These are phyloP conservation scores for Chiroxiphia lanceolata DNA, from an alignment of 2,797 vertebrate species.

Conservation along the genomic window DNA sequence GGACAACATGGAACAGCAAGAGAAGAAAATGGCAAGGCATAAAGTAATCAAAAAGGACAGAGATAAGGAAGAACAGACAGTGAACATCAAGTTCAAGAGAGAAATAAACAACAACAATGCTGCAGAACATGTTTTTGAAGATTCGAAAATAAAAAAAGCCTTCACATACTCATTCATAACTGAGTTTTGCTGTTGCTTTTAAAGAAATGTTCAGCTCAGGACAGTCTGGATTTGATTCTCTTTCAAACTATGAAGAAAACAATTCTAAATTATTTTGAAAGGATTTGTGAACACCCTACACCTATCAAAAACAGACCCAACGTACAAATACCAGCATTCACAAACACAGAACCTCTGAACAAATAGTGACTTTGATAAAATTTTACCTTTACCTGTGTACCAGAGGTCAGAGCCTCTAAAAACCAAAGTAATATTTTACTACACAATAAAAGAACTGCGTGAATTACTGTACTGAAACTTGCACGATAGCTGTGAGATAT, in stretches of 20 bases:
- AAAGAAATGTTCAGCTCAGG: background rate
- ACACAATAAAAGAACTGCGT: background rate
- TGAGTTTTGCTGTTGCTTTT: background rate
- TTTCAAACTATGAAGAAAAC: background rate
- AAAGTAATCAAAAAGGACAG: background rate
- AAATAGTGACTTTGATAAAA: background rate
- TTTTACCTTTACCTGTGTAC: background rate
- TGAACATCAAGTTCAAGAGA: background rate
- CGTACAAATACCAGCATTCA: background rate
- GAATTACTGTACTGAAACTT: background rate
- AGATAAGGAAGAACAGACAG: background rate
- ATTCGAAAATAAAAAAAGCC: background rate
- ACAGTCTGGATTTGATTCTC: background rate
- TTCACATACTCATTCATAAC: rapidly evolving
- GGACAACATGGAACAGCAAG: background rate
- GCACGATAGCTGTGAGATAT: background rate
- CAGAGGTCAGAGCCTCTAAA: background rate
- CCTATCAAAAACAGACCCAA: background rate
- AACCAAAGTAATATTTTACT: background rate
- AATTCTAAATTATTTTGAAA: background rate
- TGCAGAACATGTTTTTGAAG: background rate
- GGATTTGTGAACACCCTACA: background rate
- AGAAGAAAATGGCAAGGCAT: background rate
- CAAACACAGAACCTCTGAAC: background rate
- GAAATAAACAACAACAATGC: background rate